These are phyloP conservation scores for Heterodera filipjevi DNA, from an alignment of 2,888 invertebrate genomes.

Conservation along the genomic window DNA sequence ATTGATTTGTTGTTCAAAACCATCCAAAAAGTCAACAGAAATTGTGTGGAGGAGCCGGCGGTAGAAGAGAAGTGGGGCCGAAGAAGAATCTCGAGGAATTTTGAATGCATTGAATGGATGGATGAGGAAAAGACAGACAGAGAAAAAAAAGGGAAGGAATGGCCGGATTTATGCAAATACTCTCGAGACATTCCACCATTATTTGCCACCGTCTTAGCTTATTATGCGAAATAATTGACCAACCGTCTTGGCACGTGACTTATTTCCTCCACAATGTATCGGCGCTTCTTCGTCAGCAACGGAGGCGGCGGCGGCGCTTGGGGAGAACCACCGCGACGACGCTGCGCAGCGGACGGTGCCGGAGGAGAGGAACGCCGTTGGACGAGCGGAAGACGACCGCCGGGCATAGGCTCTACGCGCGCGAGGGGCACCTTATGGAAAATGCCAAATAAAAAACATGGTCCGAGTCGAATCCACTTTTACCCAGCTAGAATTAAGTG, in stretches of 20 bases:
- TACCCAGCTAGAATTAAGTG: too few species aligned
- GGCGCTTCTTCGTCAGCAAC: neutral
- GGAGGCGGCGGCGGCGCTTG: neutral
- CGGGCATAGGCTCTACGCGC: constrained; percentile 19
- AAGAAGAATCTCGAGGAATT: constrained; percentile 4
- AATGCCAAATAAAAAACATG: too few species aligned
- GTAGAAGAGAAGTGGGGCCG: neutral
- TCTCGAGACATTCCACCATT: too few species aligned
- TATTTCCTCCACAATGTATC: constrained; percentile 24
- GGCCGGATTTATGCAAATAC: neutral
- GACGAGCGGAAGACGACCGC: constrained; percentile 24
- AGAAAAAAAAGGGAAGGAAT: neutral
- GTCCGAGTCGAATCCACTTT: too few species aligned
- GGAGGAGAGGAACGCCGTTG: constrained; percentile 21
- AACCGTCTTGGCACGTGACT: constrained; percentile 26
- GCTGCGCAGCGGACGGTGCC: neutral
- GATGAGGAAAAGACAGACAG: neutral
- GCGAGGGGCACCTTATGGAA: neutral
- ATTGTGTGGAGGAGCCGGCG: neutral
- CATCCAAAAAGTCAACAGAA: neutral
- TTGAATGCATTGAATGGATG: neutral
- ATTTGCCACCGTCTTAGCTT: too few species aligned
- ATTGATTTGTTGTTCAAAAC: neutral
- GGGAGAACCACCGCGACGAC: neutral
- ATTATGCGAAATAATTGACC: too few species aligned